Base-by-base conservation (phyloP, 2,113 vertebrate genomes). In the Esox niger region DNA sequence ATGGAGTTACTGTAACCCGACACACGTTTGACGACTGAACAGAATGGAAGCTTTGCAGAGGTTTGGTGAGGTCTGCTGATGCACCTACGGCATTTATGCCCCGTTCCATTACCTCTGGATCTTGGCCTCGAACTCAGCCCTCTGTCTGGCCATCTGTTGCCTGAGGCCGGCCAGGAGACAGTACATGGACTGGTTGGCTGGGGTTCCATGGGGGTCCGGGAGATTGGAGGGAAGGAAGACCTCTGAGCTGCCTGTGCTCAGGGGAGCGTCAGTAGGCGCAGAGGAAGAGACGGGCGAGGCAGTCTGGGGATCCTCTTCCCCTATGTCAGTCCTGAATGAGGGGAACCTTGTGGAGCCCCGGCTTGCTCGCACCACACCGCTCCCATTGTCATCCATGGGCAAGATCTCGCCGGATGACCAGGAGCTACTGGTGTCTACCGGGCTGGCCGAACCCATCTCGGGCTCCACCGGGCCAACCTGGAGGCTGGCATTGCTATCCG, bases 191-290 rank as follows among this genome's bases (percentile, higher is more conserved):
- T 79, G 67, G 0, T 25, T 57, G 67, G 32, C 33, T 61, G 78
- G 81, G 3, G 74, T 58, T 0, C 20, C 79, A 46, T 84, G 72
- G 25, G 71, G 32, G 17, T 88, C 82, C 20, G 78, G 77, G 46
- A 88, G 75, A 32, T 69, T 84, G 0, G 87, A 84, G 5, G 90
- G 90, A 38, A 92, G 88, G 72, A 92, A 92, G 6, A 92, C 91
- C 35, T 92, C 91, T 0, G 90, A 91, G 73, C 91, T 92, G 10
- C 91, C 91, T 0, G 88, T 92, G 43, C 88, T 89, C 26, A 90
- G 70, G 49, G 74, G 79, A 1, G 82, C 81, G 64, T 74, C 69
- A 1, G 83, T 90, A 30, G 77, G 77, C 5, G 62, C 75, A 0
- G 86, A 90, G 13, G 83, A 69, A 0, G 89, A 91, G 15, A 84